Conservation (phyloP, 2,888 invertebrate genomes). For the Lissonota sp. region DNA sequence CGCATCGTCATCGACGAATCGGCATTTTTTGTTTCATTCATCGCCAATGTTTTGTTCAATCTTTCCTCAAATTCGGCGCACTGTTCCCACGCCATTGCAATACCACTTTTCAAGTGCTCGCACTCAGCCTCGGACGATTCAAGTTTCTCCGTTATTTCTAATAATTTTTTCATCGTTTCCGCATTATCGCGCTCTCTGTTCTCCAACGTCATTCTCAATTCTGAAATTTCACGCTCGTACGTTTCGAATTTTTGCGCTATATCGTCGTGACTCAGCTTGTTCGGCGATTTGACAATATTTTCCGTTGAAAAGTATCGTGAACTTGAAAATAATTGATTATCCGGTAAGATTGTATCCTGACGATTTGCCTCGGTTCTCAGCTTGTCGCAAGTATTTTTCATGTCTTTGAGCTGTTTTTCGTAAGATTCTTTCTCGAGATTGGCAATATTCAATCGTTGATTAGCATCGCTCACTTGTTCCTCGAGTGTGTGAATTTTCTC, state of each 20-base stretch:
- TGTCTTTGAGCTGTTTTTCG: slow-evolving; percentile 81
- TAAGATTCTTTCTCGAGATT: slow-evolving; percentile 77
- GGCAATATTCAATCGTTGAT: slow-evolving; percentile 74
- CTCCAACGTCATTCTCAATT: slow-evolving; percentile 68
- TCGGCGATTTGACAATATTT: slow-evolving; percentile 44
- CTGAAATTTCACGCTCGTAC: slow-evolving; percentile 71
- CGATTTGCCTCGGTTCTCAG: slow-evolving; percentile 70
- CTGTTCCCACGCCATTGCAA: slow-evolving; percentile 79
- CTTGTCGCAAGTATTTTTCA: slow-evolving; percentile 79
- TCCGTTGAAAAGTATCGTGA: slow-evolving; percentile 64
- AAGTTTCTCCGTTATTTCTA: slow-evolving; percentile 69
- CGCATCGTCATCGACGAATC: slow-evolving; percentile 45
- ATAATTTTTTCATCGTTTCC: slow-evolving; percentile 69
- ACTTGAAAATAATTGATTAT: slow-evolving; percentile 62
- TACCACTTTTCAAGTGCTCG: slow-evolving; percentile 76
- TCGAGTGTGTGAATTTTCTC: slow-evolving; percentile 85
- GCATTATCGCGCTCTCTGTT: slow-evolving; percentile 70
- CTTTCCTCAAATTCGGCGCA: slow-evolving; percentile 78
- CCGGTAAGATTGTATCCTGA: slow-evolving; percentile 52
- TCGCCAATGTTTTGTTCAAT: slow-evolving; percentile 73
- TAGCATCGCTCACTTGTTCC: slow-evolving; percentile 79
- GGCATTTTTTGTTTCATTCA: slow-evolving; percentile 59
- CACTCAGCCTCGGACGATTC: slow-evolving; percentile 73
- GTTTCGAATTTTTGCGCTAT: slow-evolving; percentile 43
- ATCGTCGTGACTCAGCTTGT: slow-evolving; percentile 40